Evolutionary conservation across 2,113 vertebrate genomes (phyloP).

Genomic region (Alethe castanea): DNA sequence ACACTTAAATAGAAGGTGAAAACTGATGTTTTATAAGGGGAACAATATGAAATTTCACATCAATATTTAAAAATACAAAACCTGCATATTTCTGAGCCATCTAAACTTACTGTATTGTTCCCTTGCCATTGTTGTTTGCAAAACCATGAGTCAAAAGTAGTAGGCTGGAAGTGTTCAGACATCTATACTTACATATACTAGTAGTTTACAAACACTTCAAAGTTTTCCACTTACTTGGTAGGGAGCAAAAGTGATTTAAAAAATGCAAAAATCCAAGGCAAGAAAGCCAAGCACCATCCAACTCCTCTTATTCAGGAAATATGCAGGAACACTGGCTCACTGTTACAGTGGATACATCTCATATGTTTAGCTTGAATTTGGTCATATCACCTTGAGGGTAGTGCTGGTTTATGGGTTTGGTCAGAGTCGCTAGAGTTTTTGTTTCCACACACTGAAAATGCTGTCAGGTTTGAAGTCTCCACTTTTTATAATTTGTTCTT

Average conservation of each 20-base stretch:
- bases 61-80: neutral
- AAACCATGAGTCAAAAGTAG: neutral
- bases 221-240: neutral
- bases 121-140: neutral
- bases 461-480: neutral
- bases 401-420: neutral
- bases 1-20: neutral
- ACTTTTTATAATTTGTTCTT: neutral
- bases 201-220: neutral
- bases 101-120: neutral
- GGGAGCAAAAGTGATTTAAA: neutral
- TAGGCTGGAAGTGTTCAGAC: neutral
- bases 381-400: neutral
- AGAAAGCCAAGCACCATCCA: neutral
- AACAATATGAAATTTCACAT: neutral
- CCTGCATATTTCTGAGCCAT: neutral
- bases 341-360: neutral
- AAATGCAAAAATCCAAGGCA: neutral
- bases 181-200: neutral
- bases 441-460: neutral
- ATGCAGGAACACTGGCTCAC: neutral
- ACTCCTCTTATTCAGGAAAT: neutral
- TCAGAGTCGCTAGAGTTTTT: neutral
- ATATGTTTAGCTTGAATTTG: neutral
- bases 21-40: neutral